A percentile compares a stretch with the other conserved stretches of the same genome.
phyloP scores from a whole-genome alignment of 2,888 invertebrate species.

The Adineta ricciae region DNA sequence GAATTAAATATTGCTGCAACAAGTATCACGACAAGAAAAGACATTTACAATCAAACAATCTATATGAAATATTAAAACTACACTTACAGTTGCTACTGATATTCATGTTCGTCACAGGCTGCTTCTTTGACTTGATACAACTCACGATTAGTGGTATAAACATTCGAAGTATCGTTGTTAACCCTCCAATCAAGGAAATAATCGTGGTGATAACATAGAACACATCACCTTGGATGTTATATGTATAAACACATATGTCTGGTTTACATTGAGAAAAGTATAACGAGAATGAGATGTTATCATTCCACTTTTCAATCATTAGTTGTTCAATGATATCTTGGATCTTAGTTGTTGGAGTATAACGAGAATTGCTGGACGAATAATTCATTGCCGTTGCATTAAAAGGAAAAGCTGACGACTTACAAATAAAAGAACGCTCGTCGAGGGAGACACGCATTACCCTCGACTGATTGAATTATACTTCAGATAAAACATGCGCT shows the following conservation, averaged over 20 bases:
- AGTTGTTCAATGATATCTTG: not conserved
- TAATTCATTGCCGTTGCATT: not conserved
- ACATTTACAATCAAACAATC: too few species aligned
- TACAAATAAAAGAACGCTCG: too few species aligned
- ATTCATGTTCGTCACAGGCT: too few species aligned
- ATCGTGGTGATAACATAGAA: not conserved
- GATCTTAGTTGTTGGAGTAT: not conserved
- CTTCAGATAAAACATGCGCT: too few species aligned
- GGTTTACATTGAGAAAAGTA: not conserved
- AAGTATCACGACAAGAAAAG: too few species aligned
- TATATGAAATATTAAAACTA: too few species aligned
- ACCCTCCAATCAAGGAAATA: not conserved
- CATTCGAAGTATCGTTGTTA: not conserved
- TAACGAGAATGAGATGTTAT: not conserved
- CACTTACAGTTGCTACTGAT: too few species aligned
- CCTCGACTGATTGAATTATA: too few species aligned
- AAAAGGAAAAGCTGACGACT: too few species aligned
- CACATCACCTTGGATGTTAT: not conserved
- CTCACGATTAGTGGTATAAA: not conserved
- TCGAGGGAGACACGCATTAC: too few species aligned
- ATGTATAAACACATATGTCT: not conserved
- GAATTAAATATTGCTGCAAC: too few species aligned
- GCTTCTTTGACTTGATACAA: not conserved
- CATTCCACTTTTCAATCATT: slow-evolving; percentile 1
- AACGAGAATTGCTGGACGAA: not conserved